phyloP scores from a whole-genome alignment of 2,113 vertebrate species.

The Phylloscopus trochilus region DNA sequence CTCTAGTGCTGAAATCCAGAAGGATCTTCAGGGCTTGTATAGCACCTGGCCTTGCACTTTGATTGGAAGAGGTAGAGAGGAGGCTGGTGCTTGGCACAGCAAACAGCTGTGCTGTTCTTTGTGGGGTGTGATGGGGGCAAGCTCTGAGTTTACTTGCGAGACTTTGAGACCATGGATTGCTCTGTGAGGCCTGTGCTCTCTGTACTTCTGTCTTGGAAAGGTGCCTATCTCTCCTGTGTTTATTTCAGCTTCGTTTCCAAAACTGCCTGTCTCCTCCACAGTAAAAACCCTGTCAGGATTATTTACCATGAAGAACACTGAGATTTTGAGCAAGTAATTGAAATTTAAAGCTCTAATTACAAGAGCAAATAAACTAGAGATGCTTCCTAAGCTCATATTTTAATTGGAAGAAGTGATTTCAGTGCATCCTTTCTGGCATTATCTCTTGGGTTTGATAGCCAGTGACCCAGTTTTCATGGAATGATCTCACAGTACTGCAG shows the following conservation, averaged over 20 bases:
- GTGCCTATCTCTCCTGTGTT: not conserved
- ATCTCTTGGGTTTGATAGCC: not conserved
- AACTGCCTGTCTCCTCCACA: not conserved
- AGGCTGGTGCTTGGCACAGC: not conserved
- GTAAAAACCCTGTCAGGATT: not conserved
- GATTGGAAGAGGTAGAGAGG: not conserved
- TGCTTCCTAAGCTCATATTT: not conserved
- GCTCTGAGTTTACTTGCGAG: not conserved
- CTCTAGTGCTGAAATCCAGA: not conserved
- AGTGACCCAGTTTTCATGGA: slow-evolving; percentile 1
- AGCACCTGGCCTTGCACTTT: not conserved
- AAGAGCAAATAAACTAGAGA: not conserved
- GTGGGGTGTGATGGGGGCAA: not conserved
- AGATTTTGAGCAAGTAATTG: slow-evolving; percentile 7
- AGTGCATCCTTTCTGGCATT: not conserved
- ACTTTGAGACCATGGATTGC: not conserved
- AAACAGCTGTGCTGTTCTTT: not conserved
- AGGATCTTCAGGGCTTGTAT: not conserved
- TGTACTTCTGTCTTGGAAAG: not conserved
- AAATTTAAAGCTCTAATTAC: slow-evolving; percentile 20
- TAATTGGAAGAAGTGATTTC: slow-evolving; percentile 9
- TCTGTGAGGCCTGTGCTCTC: not conserved
- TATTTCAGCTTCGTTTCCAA: not conserved
- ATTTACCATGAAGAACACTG: not conserved
- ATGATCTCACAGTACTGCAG: not conserved